Evolutionary conservation across 2,888 invertebrate genomes (phyloP).

Genomic region (Epinotia nisella): DNA sequence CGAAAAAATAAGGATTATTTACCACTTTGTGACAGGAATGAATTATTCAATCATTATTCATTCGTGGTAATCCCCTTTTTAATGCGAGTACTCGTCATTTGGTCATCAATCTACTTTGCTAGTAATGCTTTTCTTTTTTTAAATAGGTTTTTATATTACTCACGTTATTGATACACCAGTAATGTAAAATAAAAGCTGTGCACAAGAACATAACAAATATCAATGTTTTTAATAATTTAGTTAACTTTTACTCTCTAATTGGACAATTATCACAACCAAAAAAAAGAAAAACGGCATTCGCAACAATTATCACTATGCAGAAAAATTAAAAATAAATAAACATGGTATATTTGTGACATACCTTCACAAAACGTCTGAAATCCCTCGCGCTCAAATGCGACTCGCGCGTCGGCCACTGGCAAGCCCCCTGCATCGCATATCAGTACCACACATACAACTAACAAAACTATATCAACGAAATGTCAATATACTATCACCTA

Average conservation of each 20-base stretch:
- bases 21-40: too few species aligned
- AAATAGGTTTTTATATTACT: too few species aligned
- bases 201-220: too few species aligned
- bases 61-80: neutral
- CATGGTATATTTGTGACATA: neutral
- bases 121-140: too few species aligned
- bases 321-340: neutral
- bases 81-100: too few species aligned
- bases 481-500: neutral
- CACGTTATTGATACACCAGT: too few species aligned
- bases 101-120: too few species aligned
- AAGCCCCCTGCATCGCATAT: conserved; percentile 38
- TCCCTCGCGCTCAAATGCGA: conserved; percentile 4
- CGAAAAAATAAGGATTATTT: neutral
- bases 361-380: conserved; percentile 28
- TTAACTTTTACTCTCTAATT: neutral
- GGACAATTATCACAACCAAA: neutral
- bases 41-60: neutral
- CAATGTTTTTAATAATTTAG: too few species aligned
- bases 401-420: conserved; percentile 39
- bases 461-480: conserved; percentile 20
- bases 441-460: conserved; percentile 3
- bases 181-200: too few species aligned
- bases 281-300: neutral
- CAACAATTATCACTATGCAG: neutral